Evolutionary conservation across 2,888 invertebrate species (phyloP).

Genomic region (Allolobophora icterica): DNA sequence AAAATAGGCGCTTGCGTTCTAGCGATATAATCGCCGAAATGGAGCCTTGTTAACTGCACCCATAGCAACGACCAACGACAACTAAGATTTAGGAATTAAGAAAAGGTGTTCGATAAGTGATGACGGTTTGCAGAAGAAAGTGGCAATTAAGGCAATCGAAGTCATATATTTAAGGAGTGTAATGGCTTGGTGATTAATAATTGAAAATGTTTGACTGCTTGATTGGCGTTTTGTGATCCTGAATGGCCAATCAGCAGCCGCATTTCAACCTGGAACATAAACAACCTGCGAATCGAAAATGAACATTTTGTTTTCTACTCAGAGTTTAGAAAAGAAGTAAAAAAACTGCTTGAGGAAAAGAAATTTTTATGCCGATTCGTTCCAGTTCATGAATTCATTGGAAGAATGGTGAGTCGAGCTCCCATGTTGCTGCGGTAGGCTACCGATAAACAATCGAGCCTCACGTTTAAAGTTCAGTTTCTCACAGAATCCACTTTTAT

Average conservation of each 20-base stretch:
- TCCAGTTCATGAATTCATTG: not conserved
- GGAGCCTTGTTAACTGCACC: slow-evolving; percentile 24
- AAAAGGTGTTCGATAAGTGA: not conserved
- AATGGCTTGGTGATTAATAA: not conserved
- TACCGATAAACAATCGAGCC: no score
- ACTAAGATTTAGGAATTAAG: not conserved
- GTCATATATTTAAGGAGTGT: not conserved
- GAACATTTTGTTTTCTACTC: not conserved
- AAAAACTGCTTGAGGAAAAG: no score
- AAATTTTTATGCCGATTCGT: not conserved
- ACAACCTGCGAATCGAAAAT: not conserved
- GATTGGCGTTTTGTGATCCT: not conserved
- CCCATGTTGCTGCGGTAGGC: no score
- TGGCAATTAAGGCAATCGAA: not conserved
- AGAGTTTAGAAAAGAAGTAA: not conserved
- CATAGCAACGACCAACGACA: slow-evolving; percentile 20
- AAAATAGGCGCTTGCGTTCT: not conserved
- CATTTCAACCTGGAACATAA: slow-evolving; percentile 1
- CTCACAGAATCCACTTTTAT: no score
- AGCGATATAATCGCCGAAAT: not conserved
- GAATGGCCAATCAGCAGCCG: not conserved
- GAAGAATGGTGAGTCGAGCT: not conserved
- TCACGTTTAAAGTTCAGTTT: no score
- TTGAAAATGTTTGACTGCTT: not conserved
- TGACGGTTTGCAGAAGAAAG: not conserved